These are phyloP conservation scores for Heliocidaris erythrogramma DNA, from an alignment of 35 echinoderm and acorn worm species.

Conservation along the genomic window DNA sequence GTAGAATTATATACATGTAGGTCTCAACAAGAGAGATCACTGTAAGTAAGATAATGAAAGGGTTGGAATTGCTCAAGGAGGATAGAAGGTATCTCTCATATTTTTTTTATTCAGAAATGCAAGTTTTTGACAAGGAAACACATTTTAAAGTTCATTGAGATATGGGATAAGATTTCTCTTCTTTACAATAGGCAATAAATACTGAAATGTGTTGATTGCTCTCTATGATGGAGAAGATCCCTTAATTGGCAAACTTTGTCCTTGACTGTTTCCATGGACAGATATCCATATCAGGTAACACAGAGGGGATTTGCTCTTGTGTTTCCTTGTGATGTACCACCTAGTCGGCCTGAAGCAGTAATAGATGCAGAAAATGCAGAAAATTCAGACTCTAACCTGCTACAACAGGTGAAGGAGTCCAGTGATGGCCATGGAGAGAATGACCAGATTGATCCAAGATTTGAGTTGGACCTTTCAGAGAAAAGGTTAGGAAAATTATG, in stretches of 20 bases:
- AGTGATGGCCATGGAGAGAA: neutral
- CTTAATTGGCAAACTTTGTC: neutral
- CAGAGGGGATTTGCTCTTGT: conserved; percentile 74
- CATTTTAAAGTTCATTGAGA: too few species aligned
- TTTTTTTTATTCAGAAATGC: too few species aligned
- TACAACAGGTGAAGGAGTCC: neutral
- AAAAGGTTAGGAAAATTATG: neutral
- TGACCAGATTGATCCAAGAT: conserved; percentile 18
- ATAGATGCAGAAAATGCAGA: neutral
- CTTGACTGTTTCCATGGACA: neutral
- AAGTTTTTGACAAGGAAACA: too few species aligned
- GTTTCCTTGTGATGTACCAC: conserved; percentile 44
- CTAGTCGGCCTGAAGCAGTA: neutral
- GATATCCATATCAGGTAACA: conserved; percentile 80
- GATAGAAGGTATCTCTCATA: too few species aligned
- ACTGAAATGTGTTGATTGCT: too few species aligned
- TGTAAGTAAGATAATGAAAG: too few species aligned
- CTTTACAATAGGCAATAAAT: too few species aligned
- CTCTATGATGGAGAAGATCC: too few species aligned
- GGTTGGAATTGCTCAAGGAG: too few species aligned
- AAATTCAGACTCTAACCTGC: neutral
- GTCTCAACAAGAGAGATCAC: too few species aligned
- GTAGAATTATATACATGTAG: too few species aligned
- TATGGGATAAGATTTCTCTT: too few species aligned
- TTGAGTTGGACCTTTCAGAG: conserved; percentile 47